Conservation (phyloP, 1,140 invertebrate genomes). For the Rhagoletis pomonella region DNA sequence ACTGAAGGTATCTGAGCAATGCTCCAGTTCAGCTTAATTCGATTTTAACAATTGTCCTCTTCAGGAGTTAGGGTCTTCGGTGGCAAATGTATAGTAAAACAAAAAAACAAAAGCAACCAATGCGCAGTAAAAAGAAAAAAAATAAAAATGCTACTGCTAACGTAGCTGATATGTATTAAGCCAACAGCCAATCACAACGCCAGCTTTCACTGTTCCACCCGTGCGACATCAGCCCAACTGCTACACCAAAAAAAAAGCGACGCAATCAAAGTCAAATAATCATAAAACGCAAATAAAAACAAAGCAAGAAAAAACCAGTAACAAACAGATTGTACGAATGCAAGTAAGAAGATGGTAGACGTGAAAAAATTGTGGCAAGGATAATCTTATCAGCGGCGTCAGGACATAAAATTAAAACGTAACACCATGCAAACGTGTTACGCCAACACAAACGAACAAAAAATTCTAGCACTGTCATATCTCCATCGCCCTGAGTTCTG, state of each 20-base stretch:
- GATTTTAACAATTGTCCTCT: constrained; percentile 4
- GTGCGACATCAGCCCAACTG: background rate
- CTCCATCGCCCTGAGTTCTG: background rate
- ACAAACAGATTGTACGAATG: background rate
- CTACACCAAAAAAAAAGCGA: background rate
- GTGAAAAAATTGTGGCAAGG: constrained; percentile 14
- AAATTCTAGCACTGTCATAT: background rate
- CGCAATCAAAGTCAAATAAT: constrained; percentile 52
- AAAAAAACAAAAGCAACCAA: background rate
- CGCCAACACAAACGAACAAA: background rate
- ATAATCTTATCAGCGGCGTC: constrained; percentile 40
- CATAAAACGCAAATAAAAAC: constrained; percentile 39
- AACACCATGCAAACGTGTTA: background rate
- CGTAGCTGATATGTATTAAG: background rate
- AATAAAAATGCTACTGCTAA: constrained; percentile 19
- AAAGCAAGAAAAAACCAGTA: constrained; percentile 6
- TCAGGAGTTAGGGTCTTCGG: background rate
- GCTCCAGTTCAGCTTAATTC: constrained; percentile 2
- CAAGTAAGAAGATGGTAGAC: constrained; percentile 10
- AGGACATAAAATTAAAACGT: constrained; percentile 46
- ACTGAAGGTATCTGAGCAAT: background rate
- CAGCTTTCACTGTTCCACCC: background rate
- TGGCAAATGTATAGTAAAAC: background rate
- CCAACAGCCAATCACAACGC: constrained; percentile 37
- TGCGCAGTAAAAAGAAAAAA: background rate